Base-by-base conservation (phyloP, 1,140 invertebrate genomes). In the Megalonaias nervosa region DNA sequence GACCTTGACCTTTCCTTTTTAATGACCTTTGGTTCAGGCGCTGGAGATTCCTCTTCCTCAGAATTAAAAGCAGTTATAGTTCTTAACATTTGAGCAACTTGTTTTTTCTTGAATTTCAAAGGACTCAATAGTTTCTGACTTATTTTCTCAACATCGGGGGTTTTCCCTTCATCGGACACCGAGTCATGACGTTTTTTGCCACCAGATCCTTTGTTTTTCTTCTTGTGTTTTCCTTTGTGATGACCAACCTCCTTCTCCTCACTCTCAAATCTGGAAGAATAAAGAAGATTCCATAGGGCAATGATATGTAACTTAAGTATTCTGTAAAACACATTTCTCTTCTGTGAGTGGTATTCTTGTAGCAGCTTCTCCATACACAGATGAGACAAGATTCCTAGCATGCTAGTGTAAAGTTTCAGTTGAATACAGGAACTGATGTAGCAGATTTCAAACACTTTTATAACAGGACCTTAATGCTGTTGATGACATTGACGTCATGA, bases 161-260 rank as follows among this genome's bases (percentile, higher is more conserved):
- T 57, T 64, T 60, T 66, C 15, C 74, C 76, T 21, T 23, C 16
- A n/a, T 73, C 71, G 5, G 76, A 78, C 17, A 71, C 11, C 6
- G 76, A 78, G 17, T 78, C 76, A 19, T 19, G 26, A 15, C 66
- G 66, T 62, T 78, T 78, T 59, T 78, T 78, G 66, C 21, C 60
- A 48, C 38, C 38, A 48, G 38, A 48, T 48, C 9, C 38, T 60
- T 78, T 78, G 4, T 56, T 62, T 58, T 84, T 84, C 67, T 82
- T 84, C 73, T 78, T 80, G 26, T 82, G 75, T 64, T 81, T 81
- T 11, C 38, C 38, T 38, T 79, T 79, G 15, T 68, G 67, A 23
- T 79, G 75, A 48, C 38, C 38, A 48, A 48, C 38, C 6, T 48
- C 38, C 11, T 48, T 48, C 12, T 78, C 76, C 67, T 78, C 76